Conservation (phyloP, 2,797 vertebrate species). For the Poeciliopsis paucimaculata region DNA sequence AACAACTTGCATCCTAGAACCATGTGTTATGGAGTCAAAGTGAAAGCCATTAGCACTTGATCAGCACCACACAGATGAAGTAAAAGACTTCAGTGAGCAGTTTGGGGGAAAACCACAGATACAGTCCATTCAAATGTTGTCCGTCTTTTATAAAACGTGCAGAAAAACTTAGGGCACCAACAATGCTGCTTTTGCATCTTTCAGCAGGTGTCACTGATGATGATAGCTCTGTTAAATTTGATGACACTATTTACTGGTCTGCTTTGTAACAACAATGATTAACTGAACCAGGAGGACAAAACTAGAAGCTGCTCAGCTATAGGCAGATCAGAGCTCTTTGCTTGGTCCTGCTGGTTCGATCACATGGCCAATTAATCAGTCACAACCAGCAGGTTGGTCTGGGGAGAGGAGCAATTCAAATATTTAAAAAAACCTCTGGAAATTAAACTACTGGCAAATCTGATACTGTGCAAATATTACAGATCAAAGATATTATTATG, state of each 20-base stretch:
- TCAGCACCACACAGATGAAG: neutral
- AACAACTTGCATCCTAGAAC: neutral
- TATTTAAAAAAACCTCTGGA: neutral
- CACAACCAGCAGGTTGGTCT: neutral
- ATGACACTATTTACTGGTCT: neutral
- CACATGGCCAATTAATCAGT: neutral
- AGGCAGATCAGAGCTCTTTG: neutral
- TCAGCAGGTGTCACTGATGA: neutral
- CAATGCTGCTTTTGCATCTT: neutral
- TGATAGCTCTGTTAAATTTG: neutral
- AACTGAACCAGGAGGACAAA: neutral
- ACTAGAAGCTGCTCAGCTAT: neutral
- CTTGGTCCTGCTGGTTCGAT: neutral
- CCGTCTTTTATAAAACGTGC: neutral
- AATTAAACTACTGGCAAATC: neutral
- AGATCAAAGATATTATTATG: conserved; percentile 5
- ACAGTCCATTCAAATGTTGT: neutral
- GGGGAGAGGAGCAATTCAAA: neutral
- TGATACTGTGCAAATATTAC: neutral
- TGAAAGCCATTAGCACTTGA: neutral
- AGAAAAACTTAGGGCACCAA: neutral
- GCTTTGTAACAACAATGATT: neutral
- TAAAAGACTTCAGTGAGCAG: neutral
- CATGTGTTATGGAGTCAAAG: neutral
- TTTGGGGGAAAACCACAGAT: neutral